These are phyloP conservation scores for Staurois parvus DNA, from an alignment of 2,797 vertebrate genomes.

Conservation along the genomic window DNA sequence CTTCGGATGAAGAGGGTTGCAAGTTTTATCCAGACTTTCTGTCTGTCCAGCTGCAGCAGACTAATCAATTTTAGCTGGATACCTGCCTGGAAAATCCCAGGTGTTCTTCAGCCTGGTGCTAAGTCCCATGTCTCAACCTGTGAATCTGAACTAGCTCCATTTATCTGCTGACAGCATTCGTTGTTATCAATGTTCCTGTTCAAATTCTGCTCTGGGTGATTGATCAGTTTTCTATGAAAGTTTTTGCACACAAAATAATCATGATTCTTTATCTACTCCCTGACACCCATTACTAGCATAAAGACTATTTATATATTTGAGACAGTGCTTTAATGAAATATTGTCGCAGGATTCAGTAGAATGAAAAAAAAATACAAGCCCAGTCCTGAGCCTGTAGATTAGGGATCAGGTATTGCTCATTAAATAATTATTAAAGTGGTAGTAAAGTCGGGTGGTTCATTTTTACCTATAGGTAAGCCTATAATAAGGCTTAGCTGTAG, in stretches of 20 bases:
- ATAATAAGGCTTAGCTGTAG: too few relatives aligned
- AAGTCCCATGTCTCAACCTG: not conserved
- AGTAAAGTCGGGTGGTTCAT: too few relatives aligned
- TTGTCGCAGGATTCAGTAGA: not conserved
- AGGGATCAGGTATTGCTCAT: not conserved
- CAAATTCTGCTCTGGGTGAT: not conserved
- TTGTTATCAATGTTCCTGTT: not conserved
- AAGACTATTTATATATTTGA: not conserved
- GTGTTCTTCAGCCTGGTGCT: conserved; percentile 22
- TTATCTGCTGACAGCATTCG: not conserved
- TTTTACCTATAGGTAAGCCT: too few relatives aligned
- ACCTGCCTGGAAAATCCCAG: conserved; percentile 46
- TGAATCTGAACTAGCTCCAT: not conserved
- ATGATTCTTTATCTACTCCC: not conserved
- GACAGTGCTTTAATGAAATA: not conserved
- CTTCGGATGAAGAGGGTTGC: not conserved
- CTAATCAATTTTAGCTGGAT: conserved; percentile 38
- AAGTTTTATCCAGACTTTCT: not conserved
- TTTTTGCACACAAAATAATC: not conserved
- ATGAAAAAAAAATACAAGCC: too few relatives aligned
- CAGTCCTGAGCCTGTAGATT: too few relatives aligned
- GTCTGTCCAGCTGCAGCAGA: conserved; percentile 26
- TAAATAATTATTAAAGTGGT: too few relatives aligned
- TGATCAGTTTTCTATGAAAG: not conserved
- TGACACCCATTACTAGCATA: not conserved